Percentiles rank a stretch among this genome's conserved stretches.
phyloP scores from a whole-genome alignment of 2,888 invertebrate genomes.

The Arge pagana region DNA sequence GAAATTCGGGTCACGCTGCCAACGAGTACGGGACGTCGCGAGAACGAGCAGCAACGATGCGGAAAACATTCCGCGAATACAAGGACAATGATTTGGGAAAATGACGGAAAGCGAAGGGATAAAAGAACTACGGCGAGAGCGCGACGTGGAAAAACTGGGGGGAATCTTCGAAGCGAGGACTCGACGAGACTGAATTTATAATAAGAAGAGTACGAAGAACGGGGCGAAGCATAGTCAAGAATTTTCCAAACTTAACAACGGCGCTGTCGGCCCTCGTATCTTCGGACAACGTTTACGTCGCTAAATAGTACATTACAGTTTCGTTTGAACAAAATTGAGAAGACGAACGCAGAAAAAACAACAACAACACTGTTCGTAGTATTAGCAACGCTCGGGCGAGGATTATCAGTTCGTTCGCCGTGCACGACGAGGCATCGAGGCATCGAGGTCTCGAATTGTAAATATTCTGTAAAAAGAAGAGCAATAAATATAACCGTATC shows the following conservation, averaged over 20 bases:
- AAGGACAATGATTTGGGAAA: too few relatives aligned
- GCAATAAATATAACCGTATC: conserved; percentile 34
- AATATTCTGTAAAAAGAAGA: conserved; percentile 45
- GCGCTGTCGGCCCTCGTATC: conserved; percentile 47
- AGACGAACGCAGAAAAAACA: conserved; percentile 27
- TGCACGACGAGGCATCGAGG: conserved; percentile 36
- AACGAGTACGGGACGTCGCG: not conserved
- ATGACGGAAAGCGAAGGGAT: not conserved
- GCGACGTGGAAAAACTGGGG: conserved; percentile 52
- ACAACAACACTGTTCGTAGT: conserved; percentile 40
- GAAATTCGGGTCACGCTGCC: too few relatives aligned
- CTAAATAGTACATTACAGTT: conserved; percentile 20
- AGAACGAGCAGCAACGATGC: not conserved
- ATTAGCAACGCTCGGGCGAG: conserved; percentile 37
- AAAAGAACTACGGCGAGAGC: not conserved
- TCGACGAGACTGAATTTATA: conserved; percentile 26
- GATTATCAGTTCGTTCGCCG: conserved; percentile 20
- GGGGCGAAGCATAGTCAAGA: too few relatives aligned
- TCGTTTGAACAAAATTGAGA: conserved; percentile 26
- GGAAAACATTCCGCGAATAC: too few relatives aligned
- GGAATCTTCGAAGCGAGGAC: conserved; percentile 15
- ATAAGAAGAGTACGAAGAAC: conserved; percentile 46
- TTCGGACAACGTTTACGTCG: conserved; percentile 50
- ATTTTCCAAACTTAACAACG: too few relatives aligned
- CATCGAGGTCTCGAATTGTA: conserved; percentile 11